Percentiles rank a stretch among this genome's conserved stretches.
Evolutionary conservation across 2,888 invertebrate species (phyloP).

Genomic region (Tinea pellionella): DNA sequence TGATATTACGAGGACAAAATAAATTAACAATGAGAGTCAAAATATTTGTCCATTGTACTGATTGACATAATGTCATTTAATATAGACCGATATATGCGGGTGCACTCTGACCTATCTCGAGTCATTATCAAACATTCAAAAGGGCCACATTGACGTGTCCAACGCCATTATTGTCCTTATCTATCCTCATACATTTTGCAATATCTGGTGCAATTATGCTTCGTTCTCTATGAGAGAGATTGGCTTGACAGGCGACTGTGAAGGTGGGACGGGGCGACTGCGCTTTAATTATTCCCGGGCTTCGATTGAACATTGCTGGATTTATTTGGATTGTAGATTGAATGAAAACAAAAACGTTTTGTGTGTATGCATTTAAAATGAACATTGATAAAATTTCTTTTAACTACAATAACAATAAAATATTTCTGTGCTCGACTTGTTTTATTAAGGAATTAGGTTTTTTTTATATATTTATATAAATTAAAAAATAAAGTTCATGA

Average conservation of each 20-base stretch:
- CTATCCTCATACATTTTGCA: slow-evolving; percentile 36
- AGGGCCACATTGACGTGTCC: slow-evolving; percentile 21
- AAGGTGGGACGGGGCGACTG: neutral
- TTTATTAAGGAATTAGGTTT: neutral
- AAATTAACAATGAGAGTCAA: neutral
- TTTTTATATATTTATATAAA: neutral
- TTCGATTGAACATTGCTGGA: slow-evolving; percentile 7
- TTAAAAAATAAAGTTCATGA: neutral
- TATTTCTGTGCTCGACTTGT: neutral
- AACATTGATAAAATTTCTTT: neutral
- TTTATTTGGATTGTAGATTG: slow-evolving; percentile 12
- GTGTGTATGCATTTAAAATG: slow-evolving; percentile 10
- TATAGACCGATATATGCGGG: slow-evolving; percentile 39
- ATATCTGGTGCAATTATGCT: slow-evolving; percentile 26
- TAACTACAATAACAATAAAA: neutral
- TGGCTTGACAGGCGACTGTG: neutral
- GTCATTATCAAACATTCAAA: slow-evolving; percentile 50
- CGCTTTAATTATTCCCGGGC: slow-evolving; percentile 12
- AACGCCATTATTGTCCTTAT: slow-evolving; percentile 26
- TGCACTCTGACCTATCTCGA: slow-evolving; percentile 50
- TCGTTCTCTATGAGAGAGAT: neutral
- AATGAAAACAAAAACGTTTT: slow-evolving; percentile 8
- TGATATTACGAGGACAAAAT: too few species aligned
- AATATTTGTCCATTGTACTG: neutral
- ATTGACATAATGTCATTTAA: slow-evolving; percentile 6